Base-by-base conservation (phyloP, 2,113 vertebrate species). In the Drymodes brunneopygia region DNA sequence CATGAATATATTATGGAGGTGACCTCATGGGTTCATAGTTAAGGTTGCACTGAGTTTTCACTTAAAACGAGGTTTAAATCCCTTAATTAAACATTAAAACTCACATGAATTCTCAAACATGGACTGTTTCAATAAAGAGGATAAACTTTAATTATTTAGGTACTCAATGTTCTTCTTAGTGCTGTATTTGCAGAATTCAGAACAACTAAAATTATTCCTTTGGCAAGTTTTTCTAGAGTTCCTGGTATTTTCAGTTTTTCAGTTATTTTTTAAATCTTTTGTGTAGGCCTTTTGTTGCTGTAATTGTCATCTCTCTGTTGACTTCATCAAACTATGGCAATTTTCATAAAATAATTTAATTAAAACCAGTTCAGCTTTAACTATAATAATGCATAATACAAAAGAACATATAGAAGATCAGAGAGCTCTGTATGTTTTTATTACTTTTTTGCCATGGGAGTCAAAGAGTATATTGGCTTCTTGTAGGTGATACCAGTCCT, bases 21-120 rank as follows among this genome's bases (percentile, higher is more conserved):
- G 92, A 92, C 91, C 88, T 96, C 60, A 3, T 80, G 57, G 60
- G 71, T 85, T 83, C 47, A 28, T 74, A 91, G 75, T 91, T 93
- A 94, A 92, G 69, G 89, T 90, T 96, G 80, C 65, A 51, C 65
- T 79, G 88, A 94, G 54, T 94, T 96, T 94, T 90, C 90, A 92
- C 88, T 93, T 96, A 95, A 96, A 96, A 77, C 17, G 29, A 81
- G 71, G 73, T 93, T 95, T 97, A 97, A 95, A 96, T 95, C 92
- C 94, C 83, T 96, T 95, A 96, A 96, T 96, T 96, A 97, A 95
- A 97, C 90, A 95, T 91, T 94, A 88, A 93, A 92, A 95, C 65
- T 94, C 20, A 1, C 72, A 88, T 13, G 31, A 84, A 95, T 97
- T 93, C 84, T 95, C 92, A 92, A 91, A 93, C 80, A 95, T 87